Conservation (phyloP, 2,797 vertebrate genomes). For the Aselliscus stoliczkanus region DNA sequence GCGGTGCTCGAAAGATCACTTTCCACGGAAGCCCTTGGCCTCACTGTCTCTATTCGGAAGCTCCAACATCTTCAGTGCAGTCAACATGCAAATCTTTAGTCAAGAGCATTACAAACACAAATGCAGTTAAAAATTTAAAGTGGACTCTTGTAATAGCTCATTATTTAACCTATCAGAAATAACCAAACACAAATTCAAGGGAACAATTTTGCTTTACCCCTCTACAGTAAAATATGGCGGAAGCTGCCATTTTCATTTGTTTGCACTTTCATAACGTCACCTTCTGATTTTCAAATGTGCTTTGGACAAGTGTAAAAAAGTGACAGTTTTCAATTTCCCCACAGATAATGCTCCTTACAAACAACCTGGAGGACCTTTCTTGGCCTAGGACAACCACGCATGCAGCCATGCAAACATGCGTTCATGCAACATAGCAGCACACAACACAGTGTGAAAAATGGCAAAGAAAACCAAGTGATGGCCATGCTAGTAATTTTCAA, state of each 20-base stretch:
- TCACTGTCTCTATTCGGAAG: neutral
- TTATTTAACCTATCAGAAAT: constrained; percentile 2
- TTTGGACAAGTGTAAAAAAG: neutral
- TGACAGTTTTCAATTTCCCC: neutral
- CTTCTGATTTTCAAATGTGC: neutral
- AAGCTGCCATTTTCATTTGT: neutral
- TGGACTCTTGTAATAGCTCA: neutral
- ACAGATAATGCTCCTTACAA: constrained; percentile 33
- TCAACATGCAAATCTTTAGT: constrained; percentile 62
- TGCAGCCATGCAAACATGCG: constrained; percentile 79
- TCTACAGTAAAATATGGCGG: neutral
- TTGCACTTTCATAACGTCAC: neutral
- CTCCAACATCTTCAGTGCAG: neutral
- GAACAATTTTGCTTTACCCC: neutral
- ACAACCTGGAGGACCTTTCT: constrained; percentile 47
- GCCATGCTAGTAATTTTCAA: constrained; percentile 81
- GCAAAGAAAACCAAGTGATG: constrained; percentile 81
- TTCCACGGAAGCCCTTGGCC: neutral
- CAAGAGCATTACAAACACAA: constrained; percentile 34
- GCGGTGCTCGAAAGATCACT: neutral
- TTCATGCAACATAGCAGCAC: constrained; percentile 77
- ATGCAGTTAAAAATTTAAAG: constrained; percentile 33
- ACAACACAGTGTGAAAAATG: constrained; percentile 75
- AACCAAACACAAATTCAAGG: neutral
- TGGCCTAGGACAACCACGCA: constrained; percentile 74